Evolutionary conservation across 1,140 invertebrate species (phyloP).

Genomic region (Stegodyphus dumicola): DNA sequence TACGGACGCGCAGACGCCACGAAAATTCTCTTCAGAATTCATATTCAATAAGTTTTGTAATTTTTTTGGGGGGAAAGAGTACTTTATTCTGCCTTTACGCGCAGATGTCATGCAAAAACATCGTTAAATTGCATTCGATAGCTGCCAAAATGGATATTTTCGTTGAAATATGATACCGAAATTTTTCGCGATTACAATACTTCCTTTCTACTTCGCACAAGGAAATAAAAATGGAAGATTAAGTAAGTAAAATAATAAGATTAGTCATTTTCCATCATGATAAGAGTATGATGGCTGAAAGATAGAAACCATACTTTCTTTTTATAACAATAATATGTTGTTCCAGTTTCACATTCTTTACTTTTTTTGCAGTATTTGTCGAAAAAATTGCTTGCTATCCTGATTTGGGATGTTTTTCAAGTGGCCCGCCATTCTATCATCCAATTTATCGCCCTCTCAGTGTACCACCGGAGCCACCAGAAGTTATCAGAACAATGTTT

Average conservation of each 20-base stretch:
- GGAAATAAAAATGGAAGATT: too few relatives aligned
- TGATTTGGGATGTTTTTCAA: slow-evolving; percentile 84
- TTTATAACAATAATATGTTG: background rate
- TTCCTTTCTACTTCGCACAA: too few relatives aligned
- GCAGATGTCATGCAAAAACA: too few relatives aligned
- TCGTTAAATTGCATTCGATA: too few relatives aligned
- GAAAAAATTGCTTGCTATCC: slow-evolving; percentile 74
- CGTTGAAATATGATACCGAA: too few relatives aligned
- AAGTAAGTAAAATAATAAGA: background rate
- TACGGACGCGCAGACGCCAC: too few relatives aligned
- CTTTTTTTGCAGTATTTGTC: slow-evolving; percentile 5
- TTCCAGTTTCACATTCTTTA: background rate
- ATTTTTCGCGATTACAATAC: too few relatives aligned
- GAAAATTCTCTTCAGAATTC: too few relatives aligned
- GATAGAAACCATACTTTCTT: background rate
- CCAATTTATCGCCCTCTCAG: slow-evolving; percentile 79
- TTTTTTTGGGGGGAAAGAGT: too few relatives aligned
- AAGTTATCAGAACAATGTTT: slow-evolving; percentile 71
- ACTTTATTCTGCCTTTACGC: too few relatives aligned
- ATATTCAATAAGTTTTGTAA: too few relatives aligned
- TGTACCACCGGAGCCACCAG: slow-evolving; percentile 77
- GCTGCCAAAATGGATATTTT: too few relatives aligned
- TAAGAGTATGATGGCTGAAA: background rate
- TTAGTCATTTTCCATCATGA: background rate
- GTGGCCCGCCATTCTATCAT: slow-evolving; percentile 79